Conservation (phyloP, 2,113 vertebrate species). For the Aplodontia rufa region DNA sequence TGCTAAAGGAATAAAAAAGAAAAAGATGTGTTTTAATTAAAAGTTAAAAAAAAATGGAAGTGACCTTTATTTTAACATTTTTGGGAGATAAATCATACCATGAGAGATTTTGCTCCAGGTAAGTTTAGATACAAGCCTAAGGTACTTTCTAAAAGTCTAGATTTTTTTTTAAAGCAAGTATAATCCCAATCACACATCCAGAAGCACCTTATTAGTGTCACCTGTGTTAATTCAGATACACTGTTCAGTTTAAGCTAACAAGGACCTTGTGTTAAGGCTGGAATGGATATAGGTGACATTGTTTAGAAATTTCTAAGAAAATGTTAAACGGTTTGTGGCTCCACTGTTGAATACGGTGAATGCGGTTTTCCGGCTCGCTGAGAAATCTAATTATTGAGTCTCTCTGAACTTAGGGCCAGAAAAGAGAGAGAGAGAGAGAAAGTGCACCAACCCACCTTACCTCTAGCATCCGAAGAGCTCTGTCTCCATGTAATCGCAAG, state of each 20-base stretch:
- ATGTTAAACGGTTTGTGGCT: background rate
- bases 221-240: background rate
- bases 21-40: background rate
- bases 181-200: background rate
- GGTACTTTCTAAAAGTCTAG: constrained; percentile 1
- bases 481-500: constrained; percentile 87
- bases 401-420: constrained; percentile 84
- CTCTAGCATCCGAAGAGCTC: constrained; percentile 84
- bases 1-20: background rate
- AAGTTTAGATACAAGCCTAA: background rate
- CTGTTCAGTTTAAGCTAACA: background rate
- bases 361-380: background rate
- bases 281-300: background rate
- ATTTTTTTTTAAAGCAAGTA: background rate
- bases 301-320: background rate
- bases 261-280: background rate
- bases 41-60: background rate
- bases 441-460: constrained; percentile 89
- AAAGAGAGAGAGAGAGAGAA: constrained; percentile 86
- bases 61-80: constrained; percentile 28
- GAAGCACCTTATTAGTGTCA: background rate
- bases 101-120: background rate
- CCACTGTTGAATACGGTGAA: background rate
- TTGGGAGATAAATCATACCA: background rate
- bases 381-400: constrained; percentile 72